Evolutionary conservation across 2,113 vertebrate species (phyloP), one percentile per base, ranked within the genome.

Genomic region (Rhea pennata): DNA sequence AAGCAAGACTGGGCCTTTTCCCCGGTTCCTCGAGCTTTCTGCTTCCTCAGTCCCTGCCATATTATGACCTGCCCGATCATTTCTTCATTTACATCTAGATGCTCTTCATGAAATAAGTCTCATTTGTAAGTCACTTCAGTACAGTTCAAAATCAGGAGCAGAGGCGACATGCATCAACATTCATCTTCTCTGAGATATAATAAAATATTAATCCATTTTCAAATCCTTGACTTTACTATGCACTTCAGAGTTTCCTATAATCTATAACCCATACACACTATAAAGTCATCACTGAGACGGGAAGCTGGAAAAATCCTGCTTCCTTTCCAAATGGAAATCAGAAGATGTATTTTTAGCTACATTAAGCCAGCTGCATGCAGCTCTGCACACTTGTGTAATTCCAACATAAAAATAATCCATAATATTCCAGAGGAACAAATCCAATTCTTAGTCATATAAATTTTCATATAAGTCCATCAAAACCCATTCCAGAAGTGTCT

Each of bases 371-470:
- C 94, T 92, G 97, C 95, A 97, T 96, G 96, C 97, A 97, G 95
- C 94, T 97, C 95, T 94, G 97, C 97, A 98, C 98, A 95, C 95
- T 98, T 97, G 97, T 98, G 97, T 97, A 97, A 98, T 97, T 98
- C 97, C 97, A 97, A 97, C 97, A 98, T 98, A 98, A 98, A 98
- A 97, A 97, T 98, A 98, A 98, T 98, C 98, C 97, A 95, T 98
- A 98, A 98, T 98, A 98, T 98, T 98, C 98, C 96, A 96, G 92
- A 96, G 97, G 97, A 98, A 97, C 97, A 98, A 98, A 98, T 98
- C 97, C 98, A 98, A 96, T 98, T 97, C 97, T 97, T 97, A 97
- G 96, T 96, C 97, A 97, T 96, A 97, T 97, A 98, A 97, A 97
- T 98, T 98, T 98, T 98, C 97, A 97, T 98, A 88, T 90, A 98